phyloP scores from a whole-genome alignment of 2,888 invertebrate genomes.

The Pristionchus exspectatus region DNA sequence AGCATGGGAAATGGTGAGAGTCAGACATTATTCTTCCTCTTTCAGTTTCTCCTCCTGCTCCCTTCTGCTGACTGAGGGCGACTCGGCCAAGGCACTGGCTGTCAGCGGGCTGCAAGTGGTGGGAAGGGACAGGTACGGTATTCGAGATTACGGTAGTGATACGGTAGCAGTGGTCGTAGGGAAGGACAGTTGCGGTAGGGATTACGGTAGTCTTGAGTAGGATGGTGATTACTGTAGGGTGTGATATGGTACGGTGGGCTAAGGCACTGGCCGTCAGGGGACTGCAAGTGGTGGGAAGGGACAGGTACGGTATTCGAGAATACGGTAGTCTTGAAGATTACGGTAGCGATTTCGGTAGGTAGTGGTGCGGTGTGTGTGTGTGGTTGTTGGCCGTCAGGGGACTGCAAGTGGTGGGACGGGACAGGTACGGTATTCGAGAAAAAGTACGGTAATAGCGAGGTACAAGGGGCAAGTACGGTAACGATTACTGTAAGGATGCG shows the following conservation, averaged over 20 bases:
- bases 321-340: neutral
- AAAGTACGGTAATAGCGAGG: too few species aligned
- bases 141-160: neutral
- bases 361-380: neutral
- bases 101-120: conserved; percentile 90
- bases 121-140: conserved; percentile 63
- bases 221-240: too few species aligned
- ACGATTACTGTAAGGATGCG: too few species aligned
- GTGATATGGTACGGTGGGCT: conserved; percentile 82
- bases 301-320: conserved; percentile 57
- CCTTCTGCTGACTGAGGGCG: conserved; percentile 96
- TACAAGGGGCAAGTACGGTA: too few species aligned
- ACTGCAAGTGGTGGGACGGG: conserved; percentile 83
- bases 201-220: neutral
- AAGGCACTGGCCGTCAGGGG: conserved; percentile 97
- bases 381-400: conserved; percentile 88
- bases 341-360: neutral
- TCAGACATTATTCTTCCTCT: conserved; percentile 82
- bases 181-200: neutral
- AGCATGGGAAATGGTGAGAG: neutral
- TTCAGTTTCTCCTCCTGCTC: conserved; percentile 84
- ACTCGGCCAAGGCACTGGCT: conserved; percentile 97
- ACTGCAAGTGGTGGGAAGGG: conserved; percentile 83
- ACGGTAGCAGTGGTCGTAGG: neutral
- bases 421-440: conserved; percentile 7